Conservation (phyloP, 2,113 vertebrate species). For the Piaya cayana region DNA sequence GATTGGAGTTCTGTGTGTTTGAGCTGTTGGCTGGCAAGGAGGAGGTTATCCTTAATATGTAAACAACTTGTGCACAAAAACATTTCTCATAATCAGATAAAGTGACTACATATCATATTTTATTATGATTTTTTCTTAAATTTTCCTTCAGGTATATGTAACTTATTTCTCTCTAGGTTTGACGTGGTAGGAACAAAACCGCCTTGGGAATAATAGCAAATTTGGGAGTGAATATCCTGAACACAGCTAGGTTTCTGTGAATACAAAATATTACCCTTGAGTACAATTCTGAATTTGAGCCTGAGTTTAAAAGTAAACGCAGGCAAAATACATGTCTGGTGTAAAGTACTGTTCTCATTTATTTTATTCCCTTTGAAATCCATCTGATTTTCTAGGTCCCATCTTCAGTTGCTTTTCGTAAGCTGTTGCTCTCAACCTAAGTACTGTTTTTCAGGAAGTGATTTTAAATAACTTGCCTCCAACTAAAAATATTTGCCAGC, state of each 20-base stretch:
- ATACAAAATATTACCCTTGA: background rate
- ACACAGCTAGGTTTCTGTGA: background rate
- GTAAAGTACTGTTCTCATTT: background rate
- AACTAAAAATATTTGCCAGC: background rate
- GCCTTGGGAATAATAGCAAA: background rate
- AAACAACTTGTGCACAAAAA: background rate
- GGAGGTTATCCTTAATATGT: background rate
- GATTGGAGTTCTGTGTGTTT: background rate
- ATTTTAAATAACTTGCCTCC: background rate
- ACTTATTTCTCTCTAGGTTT: background rate
- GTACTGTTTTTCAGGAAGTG: background rate
- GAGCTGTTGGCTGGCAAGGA: background rate
- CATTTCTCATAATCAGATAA: background rate
- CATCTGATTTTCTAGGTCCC: background rate
- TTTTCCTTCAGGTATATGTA: background rate
- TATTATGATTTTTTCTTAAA: background rate
- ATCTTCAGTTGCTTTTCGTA: background rate
- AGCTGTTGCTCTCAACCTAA: rapidly evolving
- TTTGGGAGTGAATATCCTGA: background rate
- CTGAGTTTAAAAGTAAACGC: background rate
- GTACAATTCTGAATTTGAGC: background rate
- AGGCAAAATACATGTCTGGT: background rate
- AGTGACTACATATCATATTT: background rate
- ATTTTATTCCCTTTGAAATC: background rate
- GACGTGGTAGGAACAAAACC: background rate